Evolutionary conservation across 2,797 vertebrate species (phyloP).

Genomic region (Heliangelus exortis): DNA sequence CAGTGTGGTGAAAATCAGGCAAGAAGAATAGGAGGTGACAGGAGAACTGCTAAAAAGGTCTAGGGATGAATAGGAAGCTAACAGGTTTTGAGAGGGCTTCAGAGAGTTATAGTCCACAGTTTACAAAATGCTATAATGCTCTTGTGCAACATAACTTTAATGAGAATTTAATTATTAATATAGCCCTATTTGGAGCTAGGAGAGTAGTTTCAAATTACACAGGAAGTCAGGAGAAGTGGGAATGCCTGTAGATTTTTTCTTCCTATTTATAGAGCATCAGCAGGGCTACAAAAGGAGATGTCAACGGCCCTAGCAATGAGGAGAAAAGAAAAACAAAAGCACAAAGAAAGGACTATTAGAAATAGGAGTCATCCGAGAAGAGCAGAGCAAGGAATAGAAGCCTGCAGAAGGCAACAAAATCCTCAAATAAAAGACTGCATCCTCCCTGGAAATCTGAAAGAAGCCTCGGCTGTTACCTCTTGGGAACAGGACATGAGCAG

Average conservation of each 20-base stretch:
- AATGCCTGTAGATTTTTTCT: not conserved
- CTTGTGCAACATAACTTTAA: not conserved
- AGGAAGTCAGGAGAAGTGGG: not conserved
- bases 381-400: not conserved
- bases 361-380: not conserved
- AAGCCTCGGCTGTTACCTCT: not conserved
- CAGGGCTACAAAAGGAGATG: not conserved
- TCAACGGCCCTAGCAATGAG: fast-evolving
- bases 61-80: not conserved
- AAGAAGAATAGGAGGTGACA: not conserved
- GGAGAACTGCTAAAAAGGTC: not conserved
- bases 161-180: constrained; percentile 49
- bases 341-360: not conserved
- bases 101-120: not conserved
- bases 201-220: not conserved
- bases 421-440: not conserved
- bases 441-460: not conserved
- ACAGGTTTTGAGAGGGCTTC: not conserved
- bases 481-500: not conserved
- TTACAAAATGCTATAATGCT: not conserved
- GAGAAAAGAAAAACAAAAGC: not conserved
- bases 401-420: not conserved
- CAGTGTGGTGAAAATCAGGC: not conserved
- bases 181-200: not conserved
- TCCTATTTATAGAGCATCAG: not conserved